Conservation (phyloP, 2,797 vertebrate genomes). For the Microctenopoma steveboyesi region DNA sequence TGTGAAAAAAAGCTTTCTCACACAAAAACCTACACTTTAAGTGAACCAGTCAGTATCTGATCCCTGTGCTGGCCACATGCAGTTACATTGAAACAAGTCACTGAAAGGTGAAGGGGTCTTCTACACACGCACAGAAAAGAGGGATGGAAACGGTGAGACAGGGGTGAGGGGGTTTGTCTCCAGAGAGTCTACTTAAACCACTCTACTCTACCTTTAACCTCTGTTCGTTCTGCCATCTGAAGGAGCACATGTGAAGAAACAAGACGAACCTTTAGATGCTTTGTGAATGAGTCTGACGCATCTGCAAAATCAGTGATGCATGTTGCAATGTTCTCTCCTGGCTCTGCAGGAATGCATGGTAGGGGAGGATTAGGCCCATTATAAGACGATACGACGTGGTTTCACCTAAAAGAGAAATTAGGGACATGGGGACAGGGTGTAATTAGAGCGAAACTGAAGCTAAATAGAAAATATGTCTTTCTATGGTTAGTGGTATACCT, state of each 20-base stretch:
- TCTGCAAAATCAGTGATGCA: slow-evolving; percentile 27
- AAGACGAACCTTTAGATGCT: slow-evolving; percentile 11
- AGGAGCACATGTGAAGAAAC: slow-evolving; percentile 17
- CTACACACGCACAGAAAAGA: slow-evolving; percentile 31
- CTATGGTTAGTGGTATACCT: no score
- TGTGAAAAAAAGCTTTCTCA: background rate
- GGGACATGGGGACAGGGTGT: background rate
- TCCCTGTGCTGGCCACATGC: slow-evolving; percentile 28
- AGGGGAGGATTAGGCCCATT: background rate
- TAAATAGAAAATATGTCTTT: background rate
- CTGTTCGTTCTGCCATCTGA: slow-evolving; percentile 27
- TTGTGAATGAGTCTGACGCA: background rate
- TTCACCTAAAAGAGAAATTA: background rate
- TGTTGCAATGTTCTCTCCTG: slow-evolving; percentile 2
- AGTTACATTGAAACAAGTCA: slow-evolving; percentile 48
- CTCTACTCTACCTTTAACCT: slow-evolving; percentile 56
- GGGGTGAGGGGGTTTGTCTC: slow-evolving; percentile 49
- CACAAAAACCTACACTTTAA: slow-evolving; percentile 6
- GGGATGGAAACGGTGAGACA: slow-evolving; percentile 31
- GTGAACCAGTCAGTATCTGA: slow-evolving; percentile 18
- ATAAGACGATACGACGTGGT: background rate
- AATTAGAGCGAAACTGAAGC: background rate
- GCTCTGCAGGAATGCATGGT: slow-evolving; percentile 2
- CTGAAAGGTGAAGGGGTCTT: slow-evolving; percentile 41
- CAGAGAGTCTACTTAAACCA: slow-evolving; percentile 56